A percentile compares a stretch with the other conserved stretches of the same genome.
Evolutionary conservation across 1,140 invertebrate species (phyloP).

Genomic region (Eciton burchellii): DNA sequence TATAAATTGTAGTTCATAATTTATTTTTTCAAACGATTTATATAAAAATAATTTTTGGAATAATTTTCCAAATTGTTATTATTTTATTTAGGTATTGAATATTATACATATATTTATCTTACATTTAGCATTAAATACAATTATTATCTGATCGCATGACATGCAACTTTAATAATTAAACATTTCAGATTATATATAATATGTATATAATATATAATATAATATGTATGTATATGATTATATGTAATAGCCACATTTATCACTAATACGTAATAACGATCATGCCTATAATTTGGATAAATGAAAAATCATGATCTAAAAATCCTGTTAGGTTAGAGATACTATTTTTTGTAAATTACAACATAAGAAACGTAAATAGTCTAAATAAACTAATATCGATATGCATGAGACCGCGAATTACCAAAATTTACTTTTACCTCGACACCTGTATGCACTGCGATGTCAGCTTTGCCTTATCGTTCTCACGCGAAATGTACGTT

Average conservation of each 20-base stretch:
- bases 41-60: neutral
- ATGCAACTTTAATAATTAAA: neutral
- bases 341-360: neutral
- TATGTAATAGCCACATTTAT: neutral
- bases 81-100: neutral
- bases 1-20: no score
- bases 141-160: neutral
- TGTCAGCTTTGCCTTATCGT: neutral
- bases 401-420: conserved; percentile 4
- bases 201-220: no score
- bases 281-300: neutral
- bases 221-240: no score
- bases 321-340: conserved; percentile 1
- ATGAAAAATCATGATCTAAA: neutral
- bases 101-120: no score
- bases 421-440: neutral
- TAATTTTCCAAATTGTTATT: neutral
- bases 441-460: neutral
- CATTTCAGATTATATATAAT: neutral
- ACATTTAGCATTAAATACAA: neutral
- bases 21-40: neutral
- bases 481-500: conserved; percentile 4
- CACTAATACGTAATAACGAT: neutral
- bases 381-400: neutral
- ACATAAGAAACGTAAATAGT: neutral